Evolutionary conservation across 2,888 invertebrate species (phyloP), one percentile per base, ranked within the genome.

Genomic region (Pseudococcus viburni): DNA sequence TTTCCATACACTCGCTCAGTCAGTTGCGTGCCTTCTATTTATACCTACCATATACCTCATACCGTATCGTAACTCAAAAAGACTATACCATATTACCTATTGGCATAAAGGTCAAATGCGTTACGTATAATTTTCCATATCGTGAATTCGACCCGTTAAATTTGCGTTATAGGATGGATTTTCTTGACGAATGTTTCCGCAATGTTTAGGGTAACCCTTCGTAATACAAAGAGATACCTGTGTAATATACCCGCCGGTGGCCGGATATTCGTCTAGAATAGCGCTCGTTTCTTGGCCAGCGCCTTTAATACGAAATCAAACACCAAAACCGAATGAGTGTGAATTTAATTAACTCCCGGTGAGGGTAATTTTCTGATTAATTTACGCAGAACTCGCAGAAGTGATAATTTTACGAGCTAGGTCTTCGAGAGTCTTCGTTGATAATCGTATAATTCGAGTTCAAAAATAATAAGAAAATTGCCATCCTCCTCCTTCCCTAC

Each of bases 181-280:
- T 73, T 73, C 68, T 33, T 73, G 68, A 73, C 68, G 68, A 73
- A 73, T 73, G 68, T 73, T 73, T 73, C 68, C 68, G 68, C 68
- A 73, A 73, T 73, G 68, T 73, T 73, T 73, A 73, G 26, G 26
- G 26, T 33, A 33, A 73, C 68, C 68, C 33, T 33, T 33, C 68
- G 12, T 22, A 8, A 22, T 64, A 55, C 55, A 55, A 55, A 55
- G 55, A 55, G 55, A 55, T 46, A 46, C 46, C 46, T 46, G 12
- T 5, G 51, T 51, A 51, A 51, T 8, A 51, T 51, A 17, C 17
- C 51, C 51, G 17, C 17, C 51, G 51, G 15, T 51, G 15, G 51
- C 51, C 22, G 64, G 64, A 64, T 64, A 64, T 64, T 64, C 64
- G 51, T 15, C 51, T 15, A 51, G 51, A 51, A 51, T 51, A 51